Conservation (phyloP, 2,888 invertebrate species). For the Prosapia bicincta region DNA sequence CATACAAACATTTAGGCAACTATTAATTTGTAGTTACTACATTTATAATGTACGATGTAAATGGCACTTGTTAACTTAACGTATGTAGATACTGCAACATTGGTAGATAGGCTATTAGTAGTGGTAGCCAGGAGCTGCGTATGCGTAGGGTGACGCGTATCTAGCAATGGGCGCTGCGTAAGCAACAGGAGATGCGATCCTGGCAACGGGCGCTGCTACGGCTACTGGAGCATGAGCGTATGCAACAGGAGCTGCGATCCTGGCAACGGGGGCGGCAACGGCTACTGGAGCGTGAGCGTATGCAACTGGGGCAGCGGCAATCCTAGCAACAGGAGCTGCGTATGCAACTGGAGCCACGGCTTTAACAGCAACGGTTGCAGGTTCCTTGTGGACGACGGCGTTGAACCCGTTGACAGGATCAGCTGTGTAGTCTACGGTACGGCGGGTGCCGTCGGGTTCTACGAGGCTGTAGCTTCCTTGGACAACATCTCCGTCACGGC, state of each 20-base stretch:
- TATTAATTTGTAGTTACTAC: too few species aligned
- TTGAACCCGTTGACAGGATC: constrained; percentile 43
- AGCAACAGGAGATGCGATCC: constrained; percentile 24
- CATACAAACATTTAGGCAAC: too few species aligned
- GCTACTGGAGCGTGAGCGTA: constrained; percentile 37
- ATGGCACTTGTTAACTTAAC: too few species aligned
- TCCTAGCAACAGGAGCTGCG: constrained; percentile 34
- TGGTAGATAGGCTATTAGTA: not conserved
- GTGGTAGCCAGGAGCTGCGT: not conserved
- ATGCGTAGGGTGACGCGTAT: not conserved
- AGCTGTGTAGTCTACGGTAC: constrained; percentile 39
- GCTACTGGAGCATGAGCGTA: constrained; percentile 22
- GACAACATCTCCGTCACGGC: constrained; percentile 34
- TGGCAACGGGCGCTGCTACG: not conserved
- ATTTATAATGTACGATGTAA: too few species aligned
- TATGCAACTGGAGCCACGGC: constrained; percentile 38
- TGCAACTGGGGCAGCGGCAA: constrained; percentile 44
- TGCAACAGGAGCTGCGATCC: constrained; percentile 16
- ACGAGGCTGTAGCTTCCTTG: constrained; percentile 35
- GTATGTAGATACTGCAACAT: too few species aligned
- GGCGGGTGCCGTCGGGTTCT: constrained; percentile 34
- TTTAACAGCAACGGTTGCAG: constrained; percentile 40
- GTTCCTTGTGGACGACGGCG: constrained; percentile 39
- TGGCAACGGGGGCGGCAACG: constrained; percentile 21
- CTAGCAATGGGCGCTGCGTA: constrained; percentile 23